A percentile compares a stretch with the other conserved stretches of the same genome.
These are phyloP conservation scores for Leucozona laternaria DNA, from an alignment of 2,888 invertebrate species.

Conservation along the genomic window DNA sequence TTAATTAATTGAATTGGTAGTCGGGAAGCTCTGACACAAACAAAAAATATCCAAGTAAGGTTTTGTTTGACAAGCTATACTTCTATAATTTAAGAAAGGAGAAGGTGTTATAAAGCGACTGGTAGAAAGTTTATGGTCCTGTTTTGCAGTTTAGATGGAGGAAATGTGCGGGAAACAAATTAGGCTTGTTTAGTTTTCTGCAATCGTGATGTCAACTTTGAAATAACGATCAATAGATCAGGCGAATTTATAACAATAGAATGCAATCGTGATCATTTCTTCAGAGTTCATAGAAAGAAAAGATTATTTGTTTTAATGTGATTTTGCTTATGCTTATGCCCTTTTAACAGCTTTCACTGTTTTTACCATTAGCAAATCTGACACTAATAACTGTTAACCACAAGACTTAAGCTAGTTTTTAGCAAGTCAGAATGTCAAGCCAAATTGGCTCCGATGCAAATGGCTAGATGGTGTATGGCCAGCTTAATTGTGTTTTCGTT, in stretches of 20 bases:
- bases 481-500: too few species aligned
- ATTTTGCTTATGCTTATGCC: not conserved
- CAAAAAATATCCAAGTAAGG: not conserved
- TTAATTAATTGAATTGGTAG: conserved; percentile 66
- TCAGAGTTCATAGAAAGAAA: not conserved
- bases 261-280: not conserved
- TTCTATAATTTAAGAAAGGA: not conserved
- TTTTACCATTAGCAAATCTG: too few species aligned
- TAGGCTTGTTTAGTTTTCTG: not conserved
- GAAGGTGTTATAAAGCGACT: not conserved
- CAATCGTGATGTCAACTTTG: not conserved
- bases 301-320: not conserved
- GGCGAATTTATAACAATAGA: not conserved
- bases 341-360: not conserved
- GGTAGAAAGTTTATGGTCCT: not conserved
- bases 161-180: not conserved
- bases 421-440: too few species aligned
- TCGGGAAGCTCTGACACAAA: not conserved
- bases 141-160: not conserved
- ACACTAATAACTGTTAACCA: too few species aligned
- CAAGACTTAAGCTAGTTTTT: too few species aligned
- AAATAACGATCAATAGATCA: not conserved
- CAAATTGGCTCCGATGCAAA: too few species aligned
- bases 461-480: too few species aligned
- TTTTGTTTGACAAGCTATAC: not conserved